Conservation (phyloP, 2,888 invertebrate species). For the Chamaedrilus cognettii region DNA sequence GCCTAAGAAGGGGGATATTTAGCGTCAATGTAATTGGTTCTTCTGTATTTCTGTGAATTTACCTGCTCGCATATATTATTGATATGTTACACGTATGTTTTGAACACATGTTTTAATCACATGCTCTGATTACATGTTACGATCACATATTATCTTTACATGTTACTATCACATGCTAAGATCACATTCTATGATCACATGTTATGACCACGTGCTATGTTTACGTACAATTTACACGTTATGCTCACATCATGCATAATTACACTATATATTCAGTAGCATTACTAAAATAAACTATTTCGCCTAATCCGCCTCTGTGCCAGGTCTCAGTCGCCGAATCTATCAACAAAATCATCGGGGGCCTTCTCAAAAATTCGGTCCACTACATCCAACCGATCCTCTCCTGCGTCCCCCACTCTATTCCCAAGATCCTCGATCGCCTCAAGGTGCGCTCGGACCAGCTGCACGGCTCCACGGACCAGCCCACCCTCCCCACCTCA, state of each 20-base stretch:
- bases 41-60: no score
- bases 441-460: slow-evolving; percentile 40
- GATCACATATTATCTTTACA: not conserved
- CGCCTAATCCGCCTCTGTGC: slow-evolving; percentile 31
- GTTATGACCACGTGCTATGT: not conserved
- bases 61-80: no score
- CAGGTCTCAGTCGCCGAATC: slow-evolving; percentile 37
- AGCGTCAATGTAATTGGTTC: no score
- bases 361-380: slow-evolving; percentile 38
- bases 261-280: no score
- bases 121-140: not conserved
- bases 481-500: slow-evolving; percentile 40
- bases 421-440: slow-evolving; percentile 37
- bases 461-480: slow-evolving; percentile 20
- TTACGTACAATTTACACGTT: not conserved
- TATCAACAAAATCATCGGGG: slow-evolving; percentile 38
- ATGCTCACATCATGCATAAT: not conserved
- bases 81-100: no score
- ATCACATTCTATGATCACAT: not conserved
- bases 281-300: no score
- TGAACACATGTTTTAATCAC: not conserved
- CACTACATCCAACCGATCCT: slow-evolving; percentile 43
- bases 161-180: not conserved
- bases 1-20: no score
- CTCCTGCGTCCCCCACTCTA: slow-evolving; percentile 38